Conservation (phyloP, 2,113 vertebrate genomes). For the Corvus cornix region DNA sequence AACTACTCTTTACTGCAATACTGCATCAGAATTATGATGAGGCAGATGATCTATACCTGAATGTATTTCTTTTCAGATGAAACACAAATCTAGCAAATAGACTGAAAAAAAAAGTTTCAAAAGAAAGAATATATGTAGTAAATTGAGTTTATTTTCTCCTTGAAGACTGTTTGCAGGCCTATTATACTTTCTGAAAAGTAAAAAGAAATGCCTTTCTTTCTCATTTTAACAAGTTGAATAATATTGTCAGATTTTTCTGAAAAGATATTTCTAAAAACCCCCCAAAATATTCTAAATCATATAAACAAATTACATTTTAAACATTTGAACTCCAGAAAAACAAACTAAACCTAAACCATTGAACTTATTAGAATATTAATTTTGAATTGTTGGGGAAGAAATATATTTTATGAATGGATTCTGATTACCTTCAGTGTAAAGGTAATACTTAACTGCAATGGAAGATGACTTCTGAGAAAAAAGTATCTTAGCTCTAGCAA, state of each 20-base stretch:
- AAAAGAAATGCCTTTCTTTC: neutral
- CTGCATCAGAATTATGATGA: neutral
- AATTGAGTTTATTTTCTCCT: neutral
- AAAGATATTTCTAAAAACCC: neutral
- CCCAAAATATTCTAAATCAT: accelerated
- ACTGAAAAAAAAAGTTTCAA: neutral
- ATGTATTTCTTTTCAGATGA: neutral
- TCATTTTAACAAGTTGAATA: neutral
- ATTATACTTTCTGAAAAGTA: neutral
- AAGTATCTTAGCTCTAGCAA: neutral
- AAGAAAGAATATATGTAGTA: neutral
- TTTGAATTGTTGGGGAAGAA: neutral
- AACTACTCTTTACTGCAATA: neutral
- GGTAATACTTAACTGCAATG: neutral
- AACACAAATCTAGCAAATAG: neutral
- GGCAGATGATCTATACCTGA: neutral
- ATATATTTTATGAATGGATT: neutral
- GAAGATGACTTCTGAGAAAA: neutral
- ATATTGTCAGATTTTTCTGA: neutral
- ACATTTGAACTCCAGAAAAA: neutral
- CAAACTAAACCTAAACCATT: accelerated
- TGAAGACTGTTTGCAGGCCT: neutral
- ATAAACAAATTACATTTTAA: neutral
- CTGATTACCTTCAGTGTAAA: neutral
- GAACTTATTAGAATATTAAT: neutral